Evolutionary conservation across 2,113 vertebrate species (phyloP).

Genomic region (Scalopus aquaticus): DNA sequence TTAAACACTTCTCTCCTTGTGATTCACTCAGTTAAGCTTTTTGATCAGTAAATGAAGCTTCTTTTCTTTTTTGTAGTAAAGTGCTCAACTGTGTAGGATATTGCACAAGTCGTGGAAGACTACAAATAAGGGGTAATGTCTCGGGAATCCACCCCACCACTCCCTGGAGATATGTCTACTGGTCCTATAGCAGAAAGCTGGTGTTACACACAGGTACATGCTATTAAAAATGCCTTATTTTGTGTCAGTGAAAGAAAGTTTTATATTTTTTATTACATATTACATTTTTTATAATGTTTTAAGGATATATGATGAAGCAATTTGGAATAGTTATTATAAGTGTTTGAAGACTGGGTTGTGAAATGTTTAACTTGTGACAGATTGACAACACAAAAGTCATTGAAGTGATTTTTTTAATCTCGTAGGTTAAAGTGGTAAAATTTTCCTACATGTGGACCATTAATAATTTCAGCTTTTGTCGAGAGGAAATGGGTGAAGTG

Average conservation of each 20-base stretch:
- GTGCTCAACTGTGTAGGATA: conserved; percentile 80
- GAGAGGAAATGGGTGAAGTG: conserved; percentile 93
- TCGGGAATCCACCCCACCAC: conserved; percentile 94
- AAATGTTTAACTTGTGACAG: conserved; percentile 15
- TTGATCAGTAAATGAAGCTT: conserved; percentile 43
- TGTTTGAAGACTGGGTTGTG: conserved; percentile 4
- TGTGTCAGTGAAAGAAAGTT: not conserved
- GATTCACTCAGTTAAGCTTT: not conserved
- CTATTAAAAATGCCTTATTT: conserved; percentile 42
- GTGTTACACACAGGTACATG: conserved; percentile 98
- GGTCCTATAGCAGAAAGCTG: conserved; percentile 99
- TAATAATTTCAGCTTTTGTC: conserved; percentile 93
- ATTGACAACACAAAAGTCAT: conserved; percentile 25
- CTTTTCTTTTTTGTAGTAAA: conserved; percentile 78
- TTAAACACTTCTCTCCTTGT: not conserved
- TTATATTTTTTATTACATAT: too few relatives aligned
- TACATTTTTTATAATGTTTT: not conserved
- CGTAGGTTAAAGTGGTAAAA: conserved; percentile 92
- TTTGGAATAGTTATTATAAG: not conserved
- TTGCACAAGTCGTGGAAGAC: conserved; percentile 79
- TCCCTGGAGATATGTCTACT: conserved; percentile 96
- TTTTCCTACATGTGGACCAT: conserved; percentile 95
- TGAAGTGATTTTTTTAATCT: conserved; percentile 76
- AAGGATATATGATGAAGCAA: conserved; percentile 3
- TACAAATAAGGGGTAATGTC: conserved; percentile 91